These are phyloP conservation scores for Heliconius nattereri DNA, from an alignment of 1,140 invertebrate genomes.

Conservation along the genomic window DNA sequence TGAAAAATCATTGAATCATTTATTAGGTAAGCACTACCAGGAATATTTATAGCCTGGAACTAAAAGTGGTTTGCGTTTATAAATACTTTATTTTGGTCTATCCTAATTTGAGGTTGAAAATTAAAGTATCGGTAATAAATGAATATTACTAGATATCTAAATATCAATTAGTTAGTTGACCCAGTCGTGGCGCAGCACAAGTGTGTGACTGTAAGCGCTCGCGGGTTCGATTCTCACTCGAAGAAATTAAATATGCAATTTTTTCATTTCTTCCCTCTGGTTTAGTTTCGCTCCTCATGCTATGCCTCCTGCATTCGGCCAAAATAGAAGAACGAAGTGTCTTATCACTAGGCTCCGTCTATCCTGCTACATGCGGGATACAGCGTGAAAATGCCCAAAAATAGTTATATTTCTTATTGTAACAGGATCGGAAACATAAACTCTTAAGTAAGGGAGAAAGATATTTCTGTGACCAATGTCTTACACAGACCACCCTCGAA, in stretches of 20 bases:
- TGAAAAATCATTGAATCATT: slow-evolving; percentile 9
- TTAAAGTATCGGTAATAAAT: neutral
- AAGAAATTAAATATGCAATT: too few species aligned
- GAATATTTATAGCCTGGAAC: neutral
- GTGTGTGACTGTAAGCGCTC: too few species aligned
- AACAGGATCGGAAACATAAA: neutral
- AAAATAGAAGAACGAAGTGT: too few species aligned
- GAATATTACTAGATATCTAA: neutral
- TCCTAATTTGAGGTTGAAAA: neutral
- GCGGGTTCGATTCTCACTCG: too few species aligned
- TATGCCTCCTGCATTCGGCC: too few species aligned
- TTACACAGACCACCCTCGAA: slow-evolving; percentile 23
- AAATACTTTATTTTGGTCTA: neutral
- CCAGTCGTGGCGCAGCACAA: too few species aligned
- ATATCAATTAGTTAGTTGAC: too few species aligned
- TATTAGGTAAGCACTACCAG: neutral
- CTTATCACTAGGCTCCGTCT: too few species aligned
- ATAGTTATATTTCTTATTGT: neutral
- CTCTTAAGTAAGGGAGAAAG: slow-evolving; percentile 4
- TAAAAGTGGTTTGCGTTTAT: neutral
- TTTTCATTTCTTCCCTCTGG: too few species aligned
- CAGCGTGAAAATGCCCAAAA: too few species aligned
- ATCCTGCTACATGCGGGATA: too few species aligned
- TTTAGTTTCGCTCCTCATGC: too few species aligned
- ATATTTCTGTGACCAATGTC: slow-evolving; percentile 29